Conservation (phyloP, 2,888 invertebrate species). For the Thumatha senex region DNA sequence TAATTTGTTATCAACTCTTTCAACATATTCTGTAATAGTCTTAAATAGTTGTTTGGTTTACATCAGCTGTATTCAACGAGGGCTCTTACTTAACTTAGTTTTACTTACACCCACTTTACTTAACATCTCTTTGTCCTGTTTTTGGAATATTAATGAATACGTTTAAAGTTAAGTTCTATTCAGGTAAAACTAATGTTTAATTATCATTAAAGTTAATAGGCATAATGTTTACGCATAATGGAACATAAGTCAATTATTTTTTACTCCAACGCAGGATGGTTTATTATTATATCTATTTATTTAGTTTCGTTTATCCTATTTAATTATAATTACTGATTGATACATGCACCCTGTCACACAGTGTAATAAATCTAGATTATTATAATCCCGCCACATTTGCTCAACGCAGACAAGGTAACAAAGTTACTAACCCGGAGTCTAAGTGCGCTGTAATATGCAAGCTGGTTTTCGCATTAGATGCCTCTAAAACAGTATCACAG, state of each 20-base stretch:
- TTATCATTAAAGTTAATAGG: too few species aligned
- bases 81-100: too few species aligned
- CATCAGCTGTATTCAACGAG: too few species aligned
- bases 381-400: slow-evolving; percentile 35
- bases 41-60: too few species aligned
- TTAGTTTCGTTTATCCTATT: slow-evolving; percentile 39
- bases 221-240: too few species aligned
- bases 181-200: too few species aligned
- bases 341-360: slow-evolving; percentile 83
- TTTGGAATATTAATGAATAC: too few species aligned
- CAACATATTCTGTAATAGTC: too few species aligned
- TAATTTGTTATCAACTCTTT: too few species aligned
- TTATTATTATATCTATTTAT: slow-evolving; percentile 39
- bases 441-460: slow-evolving; percentile 37
- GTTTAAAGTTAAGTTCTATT: too few species aligned
- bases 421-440: slow-evolving; percentile 47
- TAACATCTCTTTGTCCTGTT: too few species aligned
- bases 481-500: slow-evolving; percentile 67
- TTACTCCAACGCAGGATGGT: slow-evolving; percentile 26
- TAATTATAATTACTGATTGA: slow-evolving; percentile 55
- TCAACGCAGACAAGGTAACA: slow-evolving; percentile 45
- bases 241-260: slow-evolving; percentile 12
- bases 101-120: too few species aligned
- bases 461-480: slow-evolving; percentile 53
- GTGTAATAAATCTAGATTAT: slow-evolving; percentile 50